Conservation (phyloP, 2,113 vertebrate genomes). For the Prionailurus bengalensis region DNA sequence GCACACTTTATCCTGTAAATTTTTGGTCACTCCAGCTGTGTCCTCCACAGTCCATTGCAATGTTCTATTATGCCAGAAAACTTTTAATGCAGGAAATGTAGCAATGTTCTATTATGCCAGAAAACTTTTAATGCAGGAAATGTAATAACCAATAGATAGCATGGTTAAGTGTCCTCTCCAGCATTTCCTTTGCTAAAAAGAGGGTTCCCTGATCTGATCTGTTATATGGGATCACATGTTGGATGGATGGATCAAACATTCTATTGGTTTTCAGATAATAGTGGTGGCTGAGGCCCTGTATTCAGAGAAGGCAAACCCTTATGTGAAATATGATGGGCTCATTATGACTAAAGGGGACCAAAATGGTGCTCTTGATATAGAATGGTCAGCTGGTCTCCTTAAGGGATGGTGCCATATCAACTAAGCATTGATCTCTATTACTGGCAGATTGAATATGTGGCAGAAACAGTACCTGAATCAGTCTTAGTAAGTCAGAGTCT, state of each 20-base stretch:
- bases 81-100: neutral
- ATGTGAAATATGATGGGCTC: neutral
- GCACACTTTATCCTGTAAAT: neutral
- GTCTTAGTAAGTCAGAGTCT: neutral
- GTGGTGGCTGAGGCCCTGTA: neutral
- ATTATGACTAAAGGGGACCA: neutral
- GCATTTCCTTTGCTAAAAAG: neutral
- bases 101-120: neutral
- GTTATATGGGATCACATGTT: neutral
- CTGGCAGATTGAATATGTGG: neutral
- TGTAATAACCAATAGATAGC: neutral
- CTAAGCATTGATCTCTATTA: neutral
- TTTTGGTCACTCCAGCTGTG: neutral
- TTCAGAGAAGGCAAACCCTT: neutral
- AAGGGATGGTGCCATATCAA: neutral
- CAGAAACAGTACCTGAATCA: neutral
- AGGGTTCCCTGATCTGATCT: neutral
- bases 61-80: neutral
- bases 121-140: neutral
- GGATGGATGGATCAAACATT: neutral
- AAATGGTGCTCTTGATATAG: neutral
- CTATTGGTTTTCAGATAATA: neutral
- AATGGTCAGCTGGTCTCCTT: neutral
- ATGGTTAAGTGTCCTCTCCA: neutral
- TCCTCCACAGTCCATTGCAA: neutral